Percentiles rank a stretch among this genome's conserved stretches.
phyloP scores from a whole-genome alignment of 2,888 invertebrate species.

The Mystacides longicornis region DNA sequence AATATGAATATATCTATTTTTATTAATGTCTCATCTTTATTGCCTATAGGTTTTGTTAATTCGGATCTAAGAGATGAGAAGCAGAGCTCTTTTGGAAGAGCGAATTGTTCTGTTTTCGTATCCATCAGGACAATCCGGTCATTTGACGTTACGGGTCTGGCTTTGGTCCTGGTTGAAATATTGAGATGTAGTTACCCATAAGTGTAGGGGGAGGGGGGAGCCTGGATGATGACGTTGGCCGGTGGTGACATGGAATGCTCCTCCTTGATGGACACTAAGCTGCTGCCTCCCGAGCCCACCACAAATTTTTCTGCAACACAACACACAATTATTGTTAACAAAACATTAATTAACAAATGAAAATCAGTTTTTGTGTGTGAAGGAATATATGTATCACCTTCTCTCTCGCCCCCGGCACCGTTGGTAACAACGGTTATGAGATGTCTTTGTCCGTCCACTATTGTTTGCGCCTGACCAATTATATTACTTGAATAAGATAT shows the following conservation, averaged over 20 bases:
- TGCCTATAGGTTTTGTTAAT: too few species aligned
- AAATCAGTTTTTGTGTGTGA: background rate
- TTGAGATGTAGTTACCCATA: too few species aligned
- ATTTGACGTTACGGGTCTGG: background rate
- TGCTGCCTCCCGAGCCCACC: constrained; percentile 43
- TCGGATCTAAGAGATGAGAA: too few species aligned
- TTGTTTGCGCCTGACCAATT: constrained; percentile 41
- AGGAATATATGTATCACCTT: constrained; percentile 33
- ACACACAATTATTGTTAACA: background rate
- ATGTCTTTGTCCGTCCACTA: constrained; percentile 40
- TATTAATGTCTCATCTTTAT: too few species aligned
- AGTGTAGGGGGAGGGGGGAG: constrained; percentile 40
- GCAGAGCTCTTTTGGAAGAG: too few species aligned
- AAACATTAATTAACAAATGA: background rate
- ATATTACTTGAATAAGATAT: constrained; percentile 41
- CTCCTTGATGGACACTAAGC: constrained; percentile 45
- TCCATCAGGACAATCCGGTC: background rate
- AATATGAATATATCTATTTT: too few species aligned
- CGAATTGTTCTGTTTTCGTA: too few species aligned
- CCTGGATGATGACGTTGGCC: constrained; percentile 30
- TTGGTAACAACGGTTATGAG: constrained; percentile 52
- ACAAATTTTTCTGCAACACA: constrained; percentile 44
- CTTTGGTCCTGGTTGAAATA: too few species aligned
- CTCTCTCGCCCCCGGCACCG: constrained; percentile 50
- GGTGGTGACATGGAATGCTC: constrained; percentile 38